A percentile compares a stretch with the other conserved stretches of the same genome.
Conservation (phyloP, 1,140 invertebrate species). For the Scylla paramamosain region DNA sequence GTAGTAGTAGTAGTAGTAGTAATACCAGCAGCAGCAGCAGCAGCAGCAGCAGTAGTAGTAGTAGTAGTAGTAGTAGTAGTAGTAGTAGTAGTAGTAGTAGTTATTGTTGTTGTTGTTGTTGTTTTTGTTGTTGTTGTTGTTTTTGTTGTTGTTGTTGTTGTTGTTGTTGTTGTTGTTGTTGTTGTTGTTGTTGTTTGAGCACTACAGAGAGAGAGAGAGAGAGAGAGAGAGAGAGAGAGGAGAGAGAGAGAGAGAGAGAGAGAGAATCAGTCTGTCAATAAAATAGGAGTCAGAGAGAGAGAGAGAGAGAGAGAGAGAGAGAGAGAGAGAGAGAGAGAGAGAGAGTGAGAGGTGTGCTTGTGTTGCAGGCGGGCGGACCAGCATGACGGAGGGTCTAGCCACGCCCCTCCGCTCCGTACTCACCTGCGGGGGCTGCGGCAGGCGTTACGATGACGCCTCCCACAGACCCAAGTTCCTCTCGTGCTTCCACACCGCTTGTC, state of each 20-base stretch:
- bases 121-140: not conserved
- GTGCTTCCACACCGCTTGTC: slow-evolving; percentile 89
- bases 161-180: not conserved
- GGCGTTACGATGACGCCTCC: slow-evolving; percentile 86
- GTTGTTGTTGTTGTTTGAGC: too few relatives aligned
- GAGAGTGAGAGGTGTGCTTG: not conserved
- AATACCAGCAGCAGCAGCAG: not conserved
- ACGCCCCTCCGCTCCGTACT: slow-evolving; percentile 75
- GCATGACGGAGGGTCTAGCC: slow-evolving; percentile 76
- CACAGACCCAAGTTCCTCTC: slow-evolving; percentile 87
- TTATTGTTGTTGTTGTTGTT: not conserved
- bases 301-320: too few relatives aligned
- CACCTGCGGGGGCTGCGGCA: slow-evolving; percentile 82
- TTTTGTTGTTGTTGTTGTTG: too few relatives aligned
- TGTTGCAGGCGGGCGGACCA: slow-evolving; percentile 49
- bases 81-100: not conserved
- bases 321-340: too few relatives aligned
- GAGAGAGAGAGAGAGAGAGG: too few relatives aligned
- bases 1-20: slow-evolving; percentile 24
- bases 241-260: too few relatives aligned
- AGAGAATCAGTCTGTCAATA: too few relatives aligned
- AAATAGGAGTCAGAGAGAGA: too few relatives aligned
- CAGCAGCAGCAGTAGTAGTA: not conserved
- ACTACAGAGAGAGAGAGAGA: too few relatives aligned
- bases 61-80: slow-evolving; percentile 2